Percentiles rank a stretch among this genome's conserved stretches.
These are phyloP conservation scores for Idaea straminata DNA, from an alignment of 2,888 invertebrate species.

Conservation along the genomic window DNA sequence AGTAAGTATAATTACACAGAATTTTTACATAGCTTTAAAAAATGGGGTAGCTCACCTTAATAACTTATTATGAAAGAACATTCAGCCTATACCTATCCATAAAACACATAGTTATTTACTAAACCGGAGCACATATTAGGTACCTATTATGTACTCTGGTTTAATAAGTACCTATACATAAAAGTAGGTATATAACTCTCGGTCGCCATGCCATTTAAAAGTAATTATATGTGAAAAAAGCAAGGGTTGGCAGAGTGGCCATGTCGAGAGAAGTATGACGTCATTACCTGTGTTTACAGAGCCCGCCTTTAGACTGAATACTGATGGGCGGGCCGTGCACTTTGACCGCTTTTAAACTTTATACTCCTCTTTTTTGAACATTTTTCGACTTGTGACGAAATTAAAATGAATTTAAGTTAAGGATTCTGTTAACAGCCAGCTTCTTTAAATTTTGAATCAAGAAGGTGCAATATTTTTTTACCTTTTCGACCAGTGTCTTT, in stretches of 20 bases:
- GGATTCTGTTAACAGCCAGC: too few relatives aligned
- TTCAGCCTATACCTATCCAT: too few relatives aligned
- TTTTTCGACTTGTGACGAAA: background rate
- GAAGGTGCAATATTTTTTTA: too few relatives aligned
- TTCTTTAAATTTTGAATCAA: too few relatives aligned
- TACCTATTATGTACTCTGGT: background rate
- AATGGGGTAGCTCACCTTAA: too few relatives aligned
- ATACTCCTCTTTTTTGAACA: background rate
- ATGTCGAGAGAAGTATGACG: slow-evolving; percentile 70
- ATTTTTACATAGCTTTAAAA: too few relatives aligned
- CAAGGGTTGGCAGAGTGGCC: slow-evolving; percentile 63
- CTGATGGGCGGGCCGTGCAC: slow-evolving; percentile 54
- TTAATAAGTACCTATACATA: background rate
- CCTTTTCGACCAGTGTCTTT: too few relatives aligned
- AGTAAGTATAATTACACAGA: too few relatives aligned
- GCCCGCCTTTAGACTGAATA: slow-evolving; percentile 69
- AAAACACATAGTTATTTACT: background rate
- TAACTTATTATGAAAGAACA: too few relatives aligned
- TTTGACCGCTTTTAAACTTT: slow-evolving; percentile 13
- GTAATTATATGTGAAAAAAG: slow-evolving; percentile 59
- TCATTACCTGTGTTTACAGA: slow-evolving; percentile 73
- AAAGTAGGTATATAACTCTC: slow-evolving; percentile 29
- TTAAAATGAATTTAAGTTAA: background rate
- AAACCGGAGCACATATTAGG: background rate
- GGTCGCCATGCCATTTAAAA: slow-evolving; percentile 38